These are phyloP conservation scores for Antechinus stuartii DNA, from an alignment of 2,113 vertebrate species.

Conservation along the genomic window DNA sequence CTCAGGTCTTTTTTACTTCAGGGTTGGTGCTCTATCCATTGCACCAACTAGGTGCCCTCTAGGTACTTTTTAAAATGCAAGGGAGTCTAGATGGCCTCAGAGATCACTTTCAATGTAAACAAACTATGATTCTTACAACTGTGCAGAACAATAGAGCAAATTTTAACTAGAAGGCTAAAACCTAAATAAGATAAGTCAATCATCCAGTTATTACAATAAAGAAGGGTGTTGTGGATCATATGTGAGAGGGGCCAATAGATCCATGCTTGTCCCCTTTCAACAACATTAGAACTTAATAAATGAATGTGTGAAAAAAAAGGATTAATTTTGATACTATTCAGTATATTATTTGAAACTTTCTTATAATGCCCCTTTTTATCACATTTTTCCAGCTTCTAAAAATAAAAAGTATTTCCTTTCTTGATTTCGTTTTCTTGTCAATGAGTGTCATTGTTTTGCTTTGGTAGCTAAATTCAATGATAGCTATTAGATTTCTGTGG, in stretches of 20 bases:
- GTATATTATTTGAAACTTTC: background rate
- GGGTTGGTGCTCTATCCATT: no score
- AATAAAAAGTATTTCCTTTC: background rate
- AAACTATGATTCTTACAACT: background rate
- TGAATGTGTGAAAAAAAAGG: no score
- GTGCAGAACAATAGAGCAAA: background rate
- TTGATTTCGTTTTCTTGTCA: background rate
- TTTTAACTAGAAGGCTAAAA: background rate
- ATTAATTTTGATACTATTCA: background rate
- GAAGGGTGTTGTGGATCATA: background rate
- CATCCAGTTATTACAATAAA: background rate
- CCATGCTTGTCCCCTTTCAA: background rate
- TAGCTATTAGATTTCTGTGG: background rate
- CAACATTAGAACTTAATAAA: background rate
- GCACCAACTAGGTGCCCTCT: no score
- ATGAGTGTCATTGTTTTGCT: background rate
- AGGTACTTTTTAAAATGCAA: background rate
- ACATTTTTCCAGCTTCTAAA: background rate
- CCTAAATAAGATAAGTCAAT: background rate
- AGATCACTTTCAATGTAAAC: background rate
- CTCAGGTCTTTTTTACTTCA: no score
- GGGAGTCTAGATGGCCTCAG: background rate
- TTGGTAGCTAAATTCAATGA: slow-evolving; percentile 10
- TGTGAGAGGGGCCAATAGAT: background rate
- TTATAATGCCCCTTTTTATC: background rate